These are phyloP conservation scores for Fulmarus glacialis DNA, from an alignment of 2,113 vertebrate genomes.

Conservation along the genomic window DNA sequence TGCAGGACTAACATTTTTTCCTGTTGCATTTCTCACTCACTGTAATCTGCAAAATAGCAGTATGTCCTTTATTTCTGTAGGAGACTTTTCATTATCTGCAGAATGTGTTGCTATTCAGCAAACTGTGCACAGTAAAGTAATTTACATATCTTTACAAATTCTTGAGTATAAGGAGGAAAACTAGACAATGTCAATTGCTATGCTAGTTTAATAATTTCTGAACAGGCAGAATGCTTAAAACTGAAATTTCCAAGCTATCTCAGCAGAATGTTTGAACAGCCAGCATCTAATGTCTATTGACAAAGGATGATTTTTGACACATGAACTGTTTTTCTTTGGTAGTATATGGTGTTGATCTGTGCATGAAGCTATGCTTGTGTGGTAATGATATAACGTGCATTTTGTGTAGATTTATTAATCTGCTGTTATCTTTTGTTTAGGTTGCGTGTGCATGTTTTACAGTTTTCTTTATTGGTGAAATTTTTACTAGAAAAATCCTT, in stretches of 20 bases:
- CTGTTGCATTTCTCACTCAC: background rate
- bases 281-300: background rate
- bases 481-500: background rate
- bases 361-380: background rate
- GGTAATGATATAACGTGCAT: background rate
- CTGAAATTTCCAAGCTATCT: background rate
- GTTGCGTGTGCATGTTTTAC: background rate
- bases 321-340: background rate
- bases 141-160: background rate
- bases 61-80: background rate
- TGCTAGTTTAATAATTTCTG: background rate
- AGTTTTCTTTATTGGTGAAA: background rate
- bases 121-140: background rate
- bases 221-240: background rate
- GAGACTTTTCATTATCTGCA: background rate
- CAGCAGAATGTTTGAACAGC: background rate
- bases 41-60: background rate
- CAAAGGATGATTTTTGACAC: background rate
- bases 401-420: background rate
- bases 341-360: background rate
- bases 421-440: background rate
- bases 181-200: background rate
- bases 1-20: background rate
- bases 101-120: background rate
- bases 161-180: background rate